Evolutionary conservation across 2,888 invertebrate genomes (phyloP), one percentile per base, ranked within the genome.

Genomic region (Criorhina ranunculi): DNA sequence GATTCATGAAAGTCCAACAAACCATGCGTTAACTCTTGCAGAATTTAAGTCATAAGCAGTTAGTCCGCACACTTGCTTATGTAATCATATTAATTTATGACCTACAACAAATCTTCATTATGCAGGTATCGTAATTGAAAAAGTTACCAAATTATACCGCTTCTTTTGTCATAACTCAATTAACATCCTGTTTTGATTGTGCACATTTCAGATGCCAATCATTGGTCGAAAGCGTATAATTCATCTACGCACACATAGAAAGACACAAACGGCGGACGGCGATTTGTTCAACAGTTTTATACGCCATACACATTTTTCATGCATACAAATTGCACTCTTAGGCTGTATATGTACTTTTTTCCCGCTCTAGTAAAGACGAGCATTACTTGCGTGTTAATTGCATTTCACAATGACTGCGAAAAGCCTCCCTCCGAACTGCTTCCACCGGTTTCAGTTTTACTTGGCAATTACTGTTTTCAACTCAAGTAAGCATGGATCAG

Each of bases 221-320:
- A 75, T 40, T 24, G 53, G 51, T 24, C 15, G 12, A 67, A 62
- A 19, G 31, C 59, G 35, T 62, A 75, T 79, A 76, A 69, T 62
- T 75, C 53, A 75, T 69, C 57, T 73, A 59, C 64, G 69, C 49
- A 55, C 46, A 67, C 33, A 19, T 11, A n/a, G 6, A 40, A 49
- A 55, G 44, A 6, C 29, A 37, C n/a, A 64, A 62, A 62, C 72
- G 62, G 31, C 75, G 31, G 73, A n/a, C 60, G 57, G 31, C 79
- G 79, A 75, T 85, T 85, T 85, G 83, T 85, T 85, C 37, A 75
- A 85, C 79, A 85, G 53, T 85, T 85, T 79, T 79, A 79, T 64
- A 75, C 29, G 62, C 59, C 29, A 33, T 37, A 51, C 37, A 42
- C 12, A 66, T 66, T 29, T 55, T 66, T 24, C 35, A 67, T 72